Evolutionary conservation across 1,140 invertebrate species (phyloP).

Genomic region (Neelides sp.): DNA sequence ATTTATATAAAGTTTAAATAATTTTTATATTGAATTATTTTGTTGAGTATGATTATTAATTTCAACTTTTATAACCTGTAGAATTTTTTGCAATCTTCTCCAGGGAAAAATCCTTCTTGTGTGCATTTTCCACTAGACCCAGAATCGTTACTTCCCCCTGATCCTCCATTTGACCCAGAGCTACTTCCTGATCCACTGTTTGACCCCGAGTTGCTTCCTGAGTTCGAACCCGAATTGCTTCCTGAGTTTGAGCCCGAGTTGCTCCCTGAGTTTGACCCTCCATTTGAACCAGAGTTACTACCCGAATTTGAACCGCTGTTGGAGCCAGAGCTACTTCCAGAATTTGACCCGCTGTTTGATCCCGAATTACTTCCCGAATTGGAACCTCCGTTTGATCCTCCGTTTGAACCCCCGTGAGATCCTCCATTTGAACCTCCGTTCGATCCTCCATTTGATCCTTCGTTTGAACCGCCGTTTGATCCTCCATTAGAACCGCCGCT

Average conservation of each 20-base stretch:
- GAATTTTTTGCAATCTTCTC: slow-evolving; percentile 18
- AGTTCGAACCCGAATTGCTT: background rate
- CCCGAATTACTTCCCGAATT: background rate
- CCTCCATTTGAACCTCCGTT: slow-evolving; percentile 1
- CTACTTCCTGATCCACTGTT: background rate
- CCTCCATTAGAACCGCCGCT: background rate
- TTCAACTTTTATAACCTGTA: too few species aligned
- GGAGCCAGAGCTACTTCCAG: background rate
- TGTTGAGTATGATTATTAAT: too few species aligned
- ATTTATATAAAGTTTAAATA: too few species aligned
- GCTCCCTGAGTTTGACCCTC: background rate
- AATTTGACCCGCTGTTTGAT: background rate
- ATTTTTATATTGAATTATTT: too few species aligned
- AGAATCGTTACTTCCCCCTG: slow-evolving; percentile 3
- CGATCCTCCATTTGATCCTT: background rate
- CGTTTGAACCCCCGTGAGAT: background rate
- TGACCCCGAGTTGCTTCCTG: background rate
- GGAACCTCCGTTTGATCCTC: background rate
- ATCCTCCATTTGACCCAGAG: background rate
- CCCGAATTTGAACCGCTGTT: background rate
- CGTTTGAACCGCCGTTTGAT: background rate
- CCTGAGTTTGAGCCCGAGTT: slow-evolving; percentile 1
- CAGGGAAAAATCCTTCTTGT: background rate
- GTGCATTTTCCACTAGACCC: background rate
- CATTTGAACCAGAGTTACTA: background rate